phyloP scores from a whole-genome alignment of 92 coral and sea anemone genomes.

The Pocillopora meandrina region DNA sequence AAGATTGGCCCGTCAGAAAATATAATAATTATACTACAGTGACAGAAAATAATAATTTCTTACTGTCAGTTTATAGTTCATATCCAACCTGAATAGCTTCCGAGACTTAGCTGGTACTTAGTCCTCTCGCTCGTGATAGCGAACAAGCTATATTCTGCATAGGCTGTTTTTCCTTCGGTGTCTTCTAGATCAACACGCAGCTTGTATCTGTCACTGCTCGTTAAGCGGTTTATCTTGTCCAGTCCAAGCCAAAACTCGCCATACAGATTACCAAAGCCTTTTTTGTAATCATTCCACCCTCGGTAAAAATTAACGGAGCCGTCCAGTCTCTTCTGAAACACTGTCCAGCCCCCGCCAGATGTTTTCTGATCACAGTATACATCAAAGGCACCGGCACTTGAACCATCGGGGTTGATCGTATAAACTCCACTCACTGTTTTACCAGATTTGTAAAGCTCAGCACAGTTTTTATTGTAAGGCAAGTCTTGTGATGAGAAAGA shows the following conservation, averaged over 20 bases:
- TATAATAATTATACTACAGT: too few species aligned
- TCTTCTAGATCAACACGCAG: constrained; percentile 9
- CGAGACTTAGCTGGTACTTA: neutral
- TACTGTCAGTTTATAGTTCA: too few species aligned
- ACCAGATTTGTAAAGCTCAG: constrained; percentile 60
- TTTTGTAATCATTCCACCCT: constrained; percentile 54
- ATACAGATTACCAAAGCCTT: constrained; percentile 30
- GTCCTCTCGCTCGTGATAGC: neutral
- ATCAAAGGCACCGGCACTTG: constrained; percentile 50
- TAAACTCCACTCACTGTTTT: constrained; percentile 54
- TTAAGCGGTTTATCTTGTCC: constrained; percentile 31
- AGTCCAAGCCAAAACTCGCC: constrained; percentile 40
- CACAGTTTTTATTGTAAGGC: constrained; percentile 49
- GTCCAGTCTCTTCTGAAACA: constrained; percentile 68
- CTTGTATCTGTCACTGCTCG: neutral
- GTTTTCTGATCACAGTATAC: constrained; percentile 82
- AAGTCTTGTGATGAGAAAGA: neutral
- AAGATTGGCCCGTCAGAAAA: too few species aligned
- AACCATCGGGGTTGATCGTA: constrained; percentile 66
- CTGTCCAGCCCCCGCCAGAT: constrained; percentile 81
- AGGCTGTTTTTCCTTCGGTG: neutral
- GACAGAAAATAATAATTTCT: too few species aligned
- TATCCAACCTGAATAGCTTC: neutral
- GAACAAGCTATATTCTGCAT: neutral
- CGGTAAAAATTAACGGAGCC: constrained; percentile 65